A percentile compares a stretch with the other conserved stretches of the same genome.
phyloP scores from a whole-genome alignment of 2,113 vertebrate genomes.

The Lates calcarifer region DNA sequence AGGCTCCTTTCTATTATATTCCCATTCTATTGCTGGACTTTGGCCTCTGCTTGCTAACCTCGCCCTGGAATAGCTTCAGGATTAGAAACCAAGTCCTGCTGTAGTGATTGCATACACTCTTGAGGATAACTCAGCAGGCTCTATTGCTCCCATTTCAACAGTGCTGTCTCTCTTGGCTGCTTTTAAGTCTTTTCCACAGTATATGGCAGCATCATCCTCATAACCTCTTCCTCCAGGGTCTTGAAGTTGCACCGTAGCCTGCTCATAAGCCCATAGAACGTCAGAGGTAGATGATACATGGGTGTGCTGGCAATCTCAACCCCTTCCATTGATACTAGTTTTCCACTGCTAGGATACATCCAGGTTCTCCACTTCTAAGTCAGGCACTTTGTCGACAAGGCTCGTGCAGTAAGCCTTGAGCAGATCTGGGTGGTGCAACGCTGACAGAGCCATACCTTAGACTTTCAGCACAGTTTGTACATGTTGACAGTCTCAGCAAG shows the following conservation, averaged over 20 bases:
- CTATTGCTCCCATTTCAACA: neutral
- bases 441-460: neutral
- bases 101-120: neutral
- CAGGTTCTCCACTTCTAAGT: neutral
- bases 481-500: constrained; percentile 23
- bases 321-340: neutral
- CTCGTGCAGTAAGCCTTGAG: neutral
- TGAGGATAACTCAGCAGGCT: neutral
- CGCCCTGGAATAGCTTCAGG: neutral
- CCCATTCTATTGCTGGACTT: neutral
- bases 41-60: constrained; percentile 4
- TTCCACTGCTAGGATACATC: neutral
- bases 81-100: constrained; percentile 9
- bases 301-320: neutral
- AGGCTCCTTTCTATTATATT: neutral
- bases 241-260: neutral
- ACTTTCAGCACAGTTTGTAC: neutral
- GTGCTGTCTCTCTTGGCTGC: no score
- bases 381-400: neutral
- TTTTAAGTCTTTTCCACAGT: no score
- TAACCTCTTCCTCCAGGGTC: neutral
- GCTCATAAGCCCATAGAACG: neutral
- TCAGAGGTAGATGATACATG: neutral
- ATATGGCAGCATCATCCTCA: neutral
- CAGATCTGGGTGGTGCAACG: neutral